Base-by-base conservation (phyloP, 2,888 invertebrate species). In the Mongoloraphidia duomilia region DNA sequence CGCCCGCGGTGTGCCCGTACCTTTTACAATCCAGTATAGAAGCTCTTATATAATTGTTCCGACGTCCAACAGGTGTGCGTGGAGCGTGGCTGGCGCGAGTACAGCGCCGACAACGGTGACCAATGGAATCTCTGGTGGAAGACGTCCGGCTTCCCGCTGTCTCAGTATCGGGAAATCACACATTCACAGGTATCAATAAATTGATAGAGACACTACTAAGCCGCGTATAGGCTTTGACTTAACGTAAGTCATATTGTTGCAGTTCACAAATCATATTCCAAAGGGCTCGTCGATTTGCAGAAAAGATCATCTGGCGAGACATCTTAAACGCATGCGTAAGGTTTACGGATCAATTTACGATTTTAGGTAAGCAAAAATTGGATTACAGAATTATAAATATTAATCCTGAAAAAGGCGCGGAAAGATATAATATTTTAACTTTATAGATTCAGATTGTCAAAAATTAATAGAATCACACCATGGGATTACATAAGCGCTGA, bases 41-140 rank as follows among this genome's bases (percentile, higher is more conserved):
- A 38, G 13, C 8, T 38, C 10, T 5, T 6, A 44, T n/a, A 11
- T 12, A 35, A 13, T 13, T 12, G 4, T 35, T 44, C 11, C 34
- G 12, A 37, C 8, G 13, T 45, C 13, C 13, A 44, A 6, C 44
- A 86, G 82, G 83, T 86, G 35, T 85, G 84, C 61, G 70, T 79
- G 47, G 86, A 86, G 65, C 73, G 87, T 9, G 88, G 88, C 0
- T 89, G 88, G 89, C 73, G 80, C 41, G 81, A 86, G 62, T 86
- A 80, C 65, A 73, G 72, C 39, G 67, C 73, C 34, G 80, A 84
- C 51, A 75, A 75, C 33, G 66, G 68, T 2, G 82, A 82, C 54
- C 76, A 79, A 51, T 90, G 89, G 89, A 88, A 89, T 61, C 72
- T 89, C 3, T 89, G 88, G 88, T 90, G 88, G 88, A 72, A 81